Evolutionary conservation across 1,140 invertebrate genomes (phyloP), one percentile per base, ranked within the genome.

Genomic region (Luehdorfia chinensis): DNA sequence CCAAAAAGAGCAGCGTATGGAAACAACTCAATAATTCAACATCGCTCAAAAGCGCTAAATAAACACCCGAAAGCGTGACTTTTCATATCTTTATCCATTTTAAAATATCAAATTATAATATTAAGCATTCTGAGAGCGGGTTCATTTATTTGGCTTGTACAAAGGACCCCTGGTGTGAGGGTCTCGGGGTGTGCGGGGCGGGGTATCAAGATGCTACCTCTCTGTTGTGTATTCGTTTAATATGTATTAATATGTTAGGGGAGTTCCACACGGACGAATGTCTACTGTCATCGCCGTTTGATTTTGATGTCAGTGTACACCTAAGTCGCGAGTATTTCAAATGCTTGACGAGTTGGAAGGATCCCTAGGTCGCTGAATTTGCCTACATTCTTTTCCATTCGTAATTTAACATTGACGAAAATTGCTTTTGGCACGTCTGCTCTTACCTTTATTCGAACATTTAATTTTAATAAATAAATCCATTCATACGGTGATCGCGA

Each of bases 61-160:
- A 76, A 76, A 81, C 77, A 81, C 75, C 73, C 47, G 32, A 23
- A 51, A 68, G 69, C 75, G 77, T 81, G 77, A 81, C 75, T 78
- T 65, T 77, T 75, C 78, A 81, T 78, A 81, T 78, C 71, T 78
- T 71, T 76, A 80, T 77, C 66, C 76, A 56, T 75, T 77, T 76
- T 66, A 75, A 81, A 81, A 81, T 81, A 81, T 81, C 75, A 81
- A 81, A 81, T 81, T 81, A 81, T 81, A 81, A 76, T 81, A 81
- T 81, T 81, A 76, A 76, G 52, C 66, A 68, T 73, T 62, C 61
- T 59, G 59, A 55, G 57, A 50, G 33, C 45, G 46, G 66, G 50
- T 67, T 73, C 77, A 78, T 81, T 81, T 76, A 74, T 77, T 65
- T 69, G 57, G 43, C 32, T 19, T 32, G 56, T 56, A 81, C 71